These are phyloP conservation scores for Linyphia triangularis DNA, from an alignment of 2,888 invertebrate species.

Conservation along the genomic window DNA sequence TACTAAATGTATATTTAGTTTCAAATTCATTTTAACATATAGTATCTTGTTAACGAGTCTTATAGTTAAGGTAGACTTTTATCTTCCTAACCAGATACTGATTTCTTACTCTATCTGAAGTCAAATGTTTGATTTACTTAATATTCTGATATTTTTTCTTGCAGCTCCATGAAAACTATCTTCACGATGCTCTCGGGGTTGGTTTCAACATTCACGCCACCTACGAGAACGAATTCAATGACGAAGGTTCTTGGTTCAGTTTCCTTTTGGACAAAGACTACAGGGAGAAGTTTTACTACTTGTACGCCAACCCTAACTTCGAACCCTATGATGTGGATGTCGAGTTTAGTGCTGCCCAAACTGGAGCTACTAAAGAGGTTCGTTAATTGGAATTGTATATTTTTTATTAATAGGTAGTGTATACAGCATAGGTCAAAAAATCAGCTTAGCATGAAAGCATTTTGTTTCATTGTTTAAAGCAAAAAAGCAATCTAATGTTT, in stretches of 20 bases:
- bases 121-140: background rate
- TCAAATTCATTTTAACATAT: too few species aligned
- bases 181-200: conserved; percentile 68
- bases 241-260: conserved; percentile 58
- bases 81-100: background rate
- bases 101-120: too few species aligned
- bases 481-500: background rate
- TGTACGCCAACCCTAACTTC: conserved; percentile 71
- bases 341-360: conserved; percentile 21
- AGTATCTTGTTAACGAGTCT: too few species aligned
- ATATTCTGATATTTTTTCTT: too few species aligned
- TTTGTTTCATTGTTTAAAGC: background rate
- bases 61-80: background rate
- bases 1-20: too few species aligned
- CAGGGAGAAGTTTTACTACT: conserved; percentile 69
- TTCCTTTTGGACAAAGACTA: conserved; percentile 70
- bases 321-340: conserved; percentile 69
- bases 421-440: background rate
- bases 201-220: conserved; percentile 65
- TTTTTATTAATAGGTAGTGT: too few species aligned
- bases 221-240: conserved; percentile 68
- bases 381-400: too few species aligned
- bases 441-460: background rate
- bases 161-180: conserved; percentile 3
- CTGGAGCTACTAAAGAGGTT: conserved; percentile 68